phyloP scores from a whole-genome alignment of 2,113 vertebrate species.

The Hyaena hyaena region DNA sequence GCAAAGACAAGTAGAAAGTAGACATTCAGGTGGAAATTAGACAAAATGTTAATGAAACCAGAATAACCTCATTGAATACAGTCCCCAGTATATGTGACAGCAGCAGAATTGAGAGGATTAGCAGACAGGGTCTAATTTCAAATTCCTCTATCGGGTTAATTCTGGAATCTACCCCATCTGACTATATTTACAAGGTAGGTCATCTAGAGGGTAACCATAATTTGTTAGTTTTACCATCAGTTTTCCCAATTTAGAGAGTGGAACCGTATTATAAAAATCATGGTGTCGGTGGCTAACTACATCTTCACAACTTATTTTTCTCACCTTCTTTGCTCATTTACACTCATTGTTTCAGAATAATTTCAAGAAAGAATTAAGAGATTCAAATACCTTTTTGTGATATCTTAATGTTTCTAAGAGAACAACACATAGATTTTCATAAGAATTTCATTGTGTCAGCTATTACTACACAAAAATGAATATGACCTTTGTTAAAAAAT shows the following conservation, averaged over 20 bases:
- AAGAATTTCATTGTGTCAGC: not conserved
- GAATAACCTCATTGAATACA: not conserved
- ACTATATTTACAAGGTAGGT: not conserved
- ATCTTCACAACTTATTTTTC: constrained; percentile 8
- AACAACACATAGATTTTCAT: not conserved
- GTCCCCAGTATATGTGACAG: not conserved
- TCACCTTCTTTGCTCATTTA: not conserved
- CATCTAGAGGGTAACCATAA: not conserved
- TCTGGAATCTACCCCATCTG: not conserved
- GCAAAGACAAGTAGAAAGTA: constrained; percentile 76
- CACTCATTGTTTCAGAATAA: not conserved
- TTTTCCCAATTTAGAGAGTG: not conserved
- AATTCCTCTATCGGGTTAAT: not conserved
- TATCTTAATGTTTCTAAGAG: not conserved
- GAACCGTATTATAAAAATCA: not conserved
- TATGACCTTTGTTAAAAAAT: not conserved
- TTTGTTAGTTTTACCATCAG: not conserved
- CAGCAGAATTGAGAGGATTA: not conserved
- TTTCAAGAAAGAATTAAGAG: constrained; percentile 27
- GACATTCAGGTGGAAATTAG: constrained; percentile 77
- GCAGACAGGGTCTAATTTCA: not conserved
- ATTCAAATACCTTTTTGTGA: not conserved
- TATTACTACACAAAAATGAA: not conserved
- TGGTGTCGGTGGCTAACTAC: not conserved
- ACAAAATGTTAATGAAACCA: constrained; percentile 75